These are phyloP conservation scores for Ligdia adustata DNA, from an alignment of 2,888 invertebrate genomes.

Conservation along the genomic window DNA sequence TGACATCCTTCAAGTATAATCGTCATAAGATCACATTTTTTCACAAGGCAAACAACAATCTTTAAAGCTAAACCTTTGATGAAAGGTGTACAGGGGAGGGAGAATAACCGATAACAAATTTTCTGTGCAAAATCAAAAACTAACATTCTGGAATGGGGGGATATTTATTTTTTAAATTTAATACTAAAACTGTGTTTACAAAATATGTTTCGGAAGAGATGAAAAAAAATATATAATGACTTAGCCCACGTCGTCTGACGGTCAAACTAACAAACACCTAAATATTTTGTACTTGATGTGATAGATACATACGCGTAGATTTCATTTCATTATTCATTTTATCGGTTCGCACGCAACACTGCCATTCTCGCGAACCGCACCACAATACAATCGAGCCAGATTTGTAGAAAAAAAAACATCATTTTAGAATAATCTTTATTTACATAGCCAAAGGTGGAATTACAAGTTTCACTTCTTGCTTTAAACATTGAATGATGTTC, in stretches of 20 bases:
- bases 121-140: constrained; percentile 40
- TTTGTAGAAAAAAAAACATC: constrained; percentile 35
- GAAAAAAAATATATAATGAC: constrained; percentile 57
- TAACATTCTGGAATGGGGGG: constrained; percentile 60
- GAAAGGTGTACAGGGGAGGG: constrained; percentile 55
- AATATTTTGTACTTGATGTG: constrained; percentile 73
- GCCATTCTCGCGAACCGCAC: constrained; percentile 57
- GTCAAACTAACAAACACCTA: constrained; percentile 65
- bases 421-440: no score
- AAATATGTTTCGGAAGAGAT: constrained; percentile 47
- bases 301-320: constrained; percentile 60
- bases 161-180: constrained; percentile 25
- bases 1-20: constrained; percentile 76
- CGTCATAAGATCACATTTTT: constrained; percentile 83
- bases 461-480: no score
- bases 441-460: no score
- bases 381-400: constrained; percentile 38
- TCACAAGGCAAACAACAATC: constrained; percentile 83
- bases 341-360: no score
- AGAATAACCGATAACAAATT: constrained; percentile 65
- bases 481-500: no score
- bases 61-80: constrained; percentile 82
- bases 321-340: no score
- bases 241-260: constrained; percentile 52
- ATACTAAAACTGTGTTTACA: constrained; percentile 55